phyloP scores from a whole-genome alignment of 2,797 vertebrate genomes.

The Catostomus latipinnis region DNA sequence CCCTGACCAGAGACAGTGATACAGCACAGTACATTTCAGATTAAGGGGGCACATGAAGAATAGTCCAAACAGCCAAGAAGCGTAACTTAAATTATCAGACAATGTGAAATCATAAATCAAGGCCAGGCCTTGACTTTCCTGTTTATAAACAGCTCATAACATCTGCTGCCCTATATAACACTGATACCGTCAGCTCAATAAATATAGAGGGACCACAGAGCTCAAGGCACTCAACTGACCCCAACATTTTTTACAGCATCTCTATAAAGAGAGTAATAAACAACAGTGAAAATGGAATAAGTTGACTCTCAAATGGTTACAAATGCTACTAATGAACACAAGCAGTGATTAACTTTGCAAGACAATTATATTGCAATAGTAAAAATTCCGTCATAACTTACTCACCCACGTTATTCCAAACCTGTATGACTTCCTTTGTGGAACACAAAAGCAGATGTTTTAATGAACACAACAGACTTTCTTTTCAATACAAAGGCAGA shows the following conservation, averaged over 20 bases:
- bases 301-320: neutral
- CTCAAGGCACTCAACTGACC: constrained; percentile 10
- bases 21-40: constrained; percentile 1
- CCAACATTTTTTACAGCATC: neutral
- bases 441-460: too few species aligned
- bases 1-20: neutral
- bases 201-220: constrained; percentile 14
- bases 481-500: too few species aligned
- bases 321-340: neutral
- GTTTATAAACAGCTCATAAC: constrained; percentile 28
- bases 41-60: neutral
- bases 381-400: too few species aligned
- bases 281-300: neutral
- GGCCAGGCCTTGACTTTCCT: constrained; percentile 34
- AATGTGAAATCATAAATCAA: constrained; percentile 10
- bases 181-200: constrained; percentile 21
- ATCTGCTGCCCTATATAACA: constrained; percentile 34
- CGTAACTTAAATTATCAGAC: neutral
- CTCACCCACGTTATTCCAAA: too few species aligned
- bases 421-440: too few species aligned
- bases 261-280: neutral
- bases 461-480: too few species aligned
- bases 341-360: neutral
- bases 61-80: neutral
- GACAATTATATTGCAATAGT: too few species aligned